Conservation (phyloP, 2,888 invertebrate genomes). For the Theodoxus fluviatilis region DNA sequence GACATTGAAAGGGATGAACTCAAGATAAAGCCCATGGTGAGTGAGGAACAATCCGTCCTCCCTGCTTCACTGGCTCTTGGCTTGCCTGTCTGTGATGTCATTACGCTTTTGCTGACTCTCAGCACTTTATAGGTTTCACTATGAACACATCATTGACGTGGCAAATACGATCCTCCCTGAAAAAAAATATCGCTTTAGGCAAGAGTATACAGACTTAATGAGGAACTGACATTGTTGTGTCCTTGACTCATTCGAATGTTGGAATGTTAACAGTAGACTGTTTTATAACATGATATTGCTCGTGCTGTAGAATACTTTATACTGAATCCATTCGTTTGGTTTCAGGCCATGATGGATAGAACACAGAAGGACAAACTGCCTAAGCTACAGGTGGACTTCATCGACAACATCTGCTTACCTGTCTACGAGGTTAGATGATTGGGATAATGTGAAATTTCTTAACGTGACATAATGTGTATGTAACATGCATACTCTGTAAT, state of each 20-base stretch:
- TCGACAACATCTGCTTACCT: slow-evolving; percentile 75
- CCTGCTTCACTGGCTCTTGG: neutral
- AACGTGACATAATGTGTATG: no score
- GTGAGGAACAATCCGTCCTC: slow-evolving; percentile 33
- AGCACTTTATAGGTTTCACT: neutral
- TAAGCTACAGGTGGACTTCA: slow-evolving; percentile 76
- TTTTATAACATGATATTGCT: no score
- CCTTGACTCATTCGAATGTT: neutral
- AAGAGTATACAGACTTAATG: no score
- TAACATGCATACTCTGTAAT: no score
- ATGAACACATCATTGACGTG: no score
- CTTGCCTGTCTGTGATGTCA: neutral
- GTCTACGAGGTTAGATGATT: slow-evolving; percentile 63
- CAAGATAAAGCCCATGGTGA: slow-evolving; percentile 60
- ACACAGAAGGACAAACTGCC: slow-evolving; percentile 61
- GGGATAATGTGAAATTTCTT: no score
- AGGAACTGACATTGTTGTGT: no score
- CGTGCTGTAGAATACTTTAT: no score
- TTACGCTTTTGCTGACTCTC: neutral
- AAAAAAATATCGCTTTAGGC: no score
- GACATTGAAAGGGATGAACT: slow-evolving; percentile 61
- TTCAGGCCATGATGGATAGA: slow-evolving; percentile 62
- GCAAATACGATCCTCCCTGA: no score
- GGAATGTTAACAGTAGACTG: neutral
- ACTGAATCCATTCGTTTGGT: neutral